Evolutionary conservation across 2,113 vertebrate species (phyloP).

Genomic region (Tragelaphus buxtoni): DNA sequence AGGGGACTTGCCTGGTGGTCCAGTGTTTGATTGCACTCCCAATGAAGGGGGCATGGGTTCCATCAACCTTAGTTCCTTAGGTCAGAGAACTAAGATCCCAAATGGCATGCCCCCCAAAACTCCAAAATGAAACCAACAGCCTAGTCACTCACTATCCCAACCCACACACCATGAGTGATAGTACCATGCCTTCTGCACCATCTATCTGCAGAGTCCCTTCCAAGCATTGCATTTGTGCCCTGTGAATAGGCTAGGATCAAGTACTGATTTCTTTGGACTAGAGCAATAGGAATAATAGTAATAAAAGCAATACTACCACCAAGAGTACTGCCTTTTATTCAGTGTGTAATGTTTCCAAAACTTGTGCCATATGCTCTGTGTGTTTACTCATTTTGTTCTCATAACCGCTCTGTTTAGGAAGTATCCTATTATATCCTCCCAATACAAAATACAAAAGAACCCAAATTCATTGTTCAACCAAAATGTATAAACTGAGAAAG

Average conservation of each 20-base stretch:
- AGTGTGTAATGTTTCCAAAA: not conserved
- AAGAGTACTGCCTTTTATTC: not conserved
- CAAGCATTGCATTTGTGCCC: not conserved
- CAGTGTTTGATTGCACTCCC: not conserved
- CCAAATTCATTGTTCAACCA: not conserved
- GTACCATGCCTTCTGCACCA: not conserved
- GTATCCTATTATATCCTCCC: not conserved
- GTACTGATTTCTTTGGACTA: not conserved
- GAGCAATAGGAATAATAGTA: not conserved
- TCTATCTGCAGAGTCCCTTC: not conserved
- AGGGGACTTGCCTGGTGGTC: not conserved
- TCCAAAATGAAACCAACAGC: not conserved
- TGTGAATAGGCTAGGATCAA: not conserved
- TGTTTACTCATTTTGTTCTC: not conserved
- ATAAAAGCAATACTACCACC: not conserved
- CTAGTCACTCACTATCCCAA: not conserved
- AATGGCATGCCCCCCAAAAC: accelerated
- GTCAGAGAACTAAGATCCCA: not conserved
- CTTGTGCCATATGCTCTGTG: not conserved
- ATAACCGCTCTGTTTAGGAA: not conserved
- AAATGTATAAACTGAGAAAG: not conserved
- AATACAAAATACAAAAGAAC: not conserved
- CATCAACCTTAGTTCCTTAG: not conserved
- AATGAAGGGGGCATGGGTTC: not conserved
- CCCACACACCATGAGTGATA: accelerated